Evolutionary conservation across 2,113 vertebrate species (phyloP), one percentile per base, ranked within the genome.

Genomic region (Athene noctua): DNA sequence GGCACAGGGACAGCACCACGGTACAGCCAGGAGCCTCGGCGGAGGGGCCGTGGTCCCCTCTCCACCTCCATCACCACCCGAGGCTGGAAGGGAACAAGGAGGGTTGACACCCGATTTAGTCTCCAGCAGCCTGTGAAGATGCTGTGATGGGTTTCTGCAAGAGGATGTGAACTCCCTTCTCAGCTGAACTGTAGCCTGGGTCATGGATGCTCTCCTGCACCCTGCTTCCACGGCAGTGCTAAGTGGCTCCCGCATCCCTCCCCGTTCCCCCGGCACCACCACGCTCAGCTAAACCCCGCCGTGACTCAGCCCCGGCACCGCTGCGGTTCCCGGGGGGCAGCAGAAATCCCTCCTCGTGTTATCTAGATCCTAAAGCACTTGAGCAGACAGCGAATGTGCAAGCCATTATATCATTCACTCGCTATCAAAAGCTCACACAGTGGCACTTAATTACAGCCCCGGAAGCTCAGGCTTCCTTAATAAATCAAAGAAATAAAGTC

Each of bases 401-500:
- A 86, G 81, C 79, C 88, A 85, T 95, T 92, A 36, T 74, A 97
- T 95, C 95, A 86, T 55, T 86, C 93, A 58, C 73, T 66, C 62
- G 2, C 94, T 92, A 95, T 95, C 96, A 89, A 91, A 92, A 94
- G 96, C 91, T 94, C 94, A 70, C 92, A 85, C 92, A 92, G 88
- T 88, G 94, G 95, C 90, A 94, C 95, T 96, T 95, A 96, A 97
- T 96, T 93, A 96, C 96, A 86, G 92, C 94, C 91, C 97, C 88
- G 85, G 94, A 97, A 97, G 93, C 90, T 0, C 63, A 59, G 75
- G 86, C 79, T 96, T 94, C 93, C 94, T 94, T 95, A 71, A 96
- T 96, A 94, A 96, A 96, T 97, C 96, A 97, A 88, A 92, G 90
- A 93, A 96, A 96, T 93, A 89, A 92, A 97, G 95, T 95, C 93